Evolutionary conservation across 2,797 vertebrate species (phyloP), one percentile per base, ranked within the genome.

Genomic region (Myotis vivesi): DNA sequence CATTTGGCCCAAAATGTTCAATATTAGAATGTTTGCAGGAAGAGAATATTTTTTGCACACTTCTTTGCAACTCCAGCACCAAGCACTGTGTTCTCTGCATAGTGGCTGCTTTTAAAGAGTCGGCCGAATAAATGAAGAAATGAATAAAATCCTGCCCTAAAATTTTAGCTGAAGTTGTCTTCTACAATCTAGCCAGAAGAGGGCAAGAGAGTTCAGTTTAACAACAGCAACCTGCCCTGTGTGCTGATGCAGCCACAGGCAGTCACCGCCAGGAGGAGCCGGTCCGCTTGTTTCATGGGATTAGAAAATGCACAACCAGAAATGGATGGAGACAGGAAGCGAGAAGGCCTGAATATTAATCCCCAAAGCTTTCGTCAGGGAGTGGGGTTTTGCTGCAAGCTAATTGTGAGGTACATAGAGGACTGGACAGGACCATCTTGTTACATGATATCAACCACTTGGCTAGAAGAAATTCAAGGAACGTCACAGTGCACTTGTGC

Each of bases 191-290:
- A n/a, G 64, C 94, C 97, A 93, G 95, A 92, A 97, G 96, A 91
- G 95, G 93, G 96, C 95, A 95, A 91, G 25, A 87, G 51, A 97
- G 91, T 76, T 83, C 93, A 76, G 85, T 3, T 25, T 90, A 93
- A 46, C 8, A 7, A 3, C 10, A 30, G 30, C 28, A 10, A 22
- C 30, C 12, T 17, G 28, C 3, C 11, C 7, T 0, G 3, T 0
- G 8, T 22, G 36, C 33, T 3, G 71, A 55, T 25, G 44, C 16
- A 53, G 19, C 7, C 23, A 33, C 25, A 4, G 2, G 1, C 53
- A 10, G 25, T 53, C 49, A 6, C 0, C 30, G 23, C 8, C 1
- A 5, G 20, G 20, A 49, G 33, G 8, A 83, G 55, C 33, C 13
- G 6, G 17, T 49, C 53, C 9, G n/a, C 28, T 25, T 55, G 59